A percentile compares a stretch with the other conserved stretches of the same genome.
phyloP scores from a whole-genome alignment of 2,888 invertebrate species.

The Chrysolina haemoptera region DNA sequence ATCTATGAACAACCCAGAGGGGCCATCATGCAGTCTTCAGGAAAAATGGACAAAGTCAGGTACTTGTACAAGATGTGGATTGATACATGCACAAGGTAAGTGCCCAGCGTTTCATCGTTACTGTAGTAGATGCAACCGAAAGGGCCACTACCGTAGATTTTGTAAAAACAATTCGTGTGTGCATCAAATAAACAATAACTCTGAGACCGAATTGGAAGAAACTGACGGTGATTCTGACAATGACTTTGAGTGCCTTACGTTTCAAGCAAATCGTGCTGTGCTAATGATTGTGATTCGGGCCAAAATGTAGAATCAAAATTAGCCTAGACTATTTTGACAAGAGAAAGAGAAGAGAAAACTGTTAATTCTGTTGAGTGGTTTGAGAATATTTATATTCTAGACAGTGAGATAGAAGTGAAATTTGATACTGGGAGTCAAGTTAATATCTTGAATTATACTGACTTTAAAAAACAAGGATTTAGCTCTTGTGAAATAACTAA shows the following conservation, averaged over 20 bases:
- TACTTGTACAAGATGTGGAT: not conserved
- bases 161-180: not conserved
- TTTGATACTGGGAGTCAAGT: too few relatives aligned
- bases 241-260: too few relatives aligned
- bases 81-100: too few relatives aligned
- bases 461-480: too few relatives aligned
- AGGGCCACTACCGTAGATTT: not conserved
- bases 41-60: not conserved
- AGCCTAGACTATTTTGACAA: not conserved
- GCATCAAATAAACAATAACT: not conserved
- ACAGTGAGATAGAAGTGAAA: not conserved
- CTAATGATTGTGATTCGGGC: not conserved
- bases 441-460: too few relatives aligned
- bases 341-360: not conserved
- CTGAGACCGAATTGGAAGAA: not conserved
- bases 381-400: slow-evolving; percentile 2
- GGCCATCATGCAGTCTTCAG: not conserved
- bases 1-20: not conserved
- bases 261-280: not conserved
- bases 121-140: not conserved
- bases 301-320: not conserved
- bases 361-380: not conserved
- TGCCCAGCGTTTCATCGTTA: not conserved
- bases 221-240: not conserved
- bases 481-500: too few relatives aligned